phyloP scores from a whole-genome alignment of 2,888 invertebrate species.

The Agrotis clavis region DNA sequence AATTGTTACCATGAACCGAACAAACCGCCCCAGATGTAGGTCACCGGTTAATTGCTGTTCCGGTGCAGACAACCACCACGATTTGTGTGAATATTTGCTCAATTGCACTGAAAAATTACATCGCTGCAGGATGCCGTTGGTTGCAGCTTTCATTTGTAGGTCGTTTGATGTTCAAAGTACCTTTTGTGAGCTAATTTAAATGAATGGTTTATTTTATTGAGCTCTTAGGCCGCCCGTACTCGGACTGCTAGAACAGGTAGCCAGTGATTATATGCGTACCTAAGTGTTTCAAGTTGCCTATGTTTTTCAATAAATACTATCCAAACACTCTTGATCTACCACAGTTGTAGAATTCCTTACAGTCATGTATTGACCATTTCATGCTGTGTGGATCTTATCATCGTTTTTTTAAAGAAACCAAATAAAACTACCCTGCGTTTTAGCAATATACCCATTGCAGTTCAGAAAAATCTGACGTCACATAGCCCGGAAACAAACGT shows the following conservation, averaged over 20 bases:
- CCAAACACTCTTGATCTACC: too few relatives aligned
- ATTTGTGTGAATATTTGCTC: constrained; percentile 62
- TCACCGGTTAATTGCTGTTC: constrained; percentile 75
- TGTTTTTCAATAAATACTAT: too few relatives aligned
- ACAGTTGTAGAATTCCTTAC: too few relatives aligned
- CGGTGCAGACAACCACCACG: constrained; percentile 65
- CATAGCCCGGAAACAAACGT: constrained; percentile 6
- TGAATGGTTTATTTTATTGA: not conserved
- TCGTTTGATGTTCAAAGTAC: constrained; percentile 4
- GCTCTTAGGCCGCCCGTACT: too few relatives aligned
- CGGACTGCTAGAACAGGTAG: too few relatives aligned
- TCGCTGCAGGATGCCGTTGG: constrained; percentile 3
- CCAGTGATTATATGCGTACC: too few relatives aligned
- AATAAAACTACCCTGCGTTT: not conserved
- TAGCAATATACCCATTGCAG: not conserved
- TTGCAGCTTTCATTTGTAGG: not conserved
- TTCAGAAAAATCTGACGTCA: not conserved
- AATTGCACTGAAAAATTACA: constrained; percentile 54
- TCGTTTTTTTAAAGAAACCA: not conserved
- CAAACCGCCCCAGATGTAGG: constrained; percentile 68
- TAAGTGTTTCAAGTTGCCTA: too few relatives aligned
- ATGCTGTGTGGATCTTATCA: not conserved
- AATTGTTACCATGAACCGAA: constrained; percentile 14
- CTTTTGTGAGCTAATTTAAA: constrained; percentile 1
- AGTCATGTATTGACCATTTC: not conserved